Conservation (phyloP, 2,113 vertebrate species). For the Macrotus californicus region DNA sequence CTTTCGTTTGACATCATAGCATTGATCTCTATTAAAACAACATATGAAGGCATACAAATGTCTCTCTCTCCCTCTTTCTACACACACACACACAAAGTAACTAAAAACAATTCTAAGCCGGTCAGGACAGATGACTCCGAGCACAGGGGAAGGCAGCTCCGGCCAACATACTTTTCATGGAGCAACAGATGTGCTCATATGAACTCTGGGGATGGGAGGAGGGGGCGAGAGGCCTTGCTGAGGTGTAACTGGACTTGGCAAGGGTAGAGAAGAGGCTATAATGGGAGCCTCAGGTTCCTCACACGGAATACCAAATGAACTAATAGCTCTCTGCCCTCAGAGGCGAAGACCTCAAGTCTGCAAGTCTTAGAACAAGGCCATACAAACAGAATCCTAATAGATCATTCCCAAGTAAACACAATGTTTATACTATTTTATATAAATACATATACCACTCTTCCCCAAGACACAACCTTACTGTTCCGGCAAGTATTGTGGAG, state of each 20-base stretch:
- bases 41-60: not conserved
- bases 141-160: not conserved
- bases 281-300: not conserved
- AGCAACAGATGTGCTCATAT: not conserved
- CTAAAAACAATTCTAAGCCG: not conserved
- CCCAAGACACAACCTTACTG: not conserved
- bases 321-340: not conserved
- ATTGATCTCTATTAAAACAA: slow-evolving; percentile 1
- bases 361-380: not conserved
- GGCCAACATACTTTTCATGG: slow-evolving; percentile 6
- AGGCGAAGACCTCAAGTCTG: not conserved
- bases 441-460: not conserved
- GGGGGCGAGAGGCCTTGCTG: not conserved
- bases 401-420: not conserved
- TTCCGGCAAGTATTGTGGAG: not conserved
- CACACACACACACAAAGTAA: not conserved
- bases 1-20: not conserved
- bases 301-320: not conserved
- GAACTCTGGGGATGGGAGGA: not conserved
- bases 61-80: not conserved
- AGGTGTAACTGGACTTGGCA: not conserved
- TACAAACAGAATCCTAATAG: not conserved
- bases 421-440: not conserved
- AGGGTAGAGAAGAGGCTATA: not conserved
- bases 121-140: not conserved